These are phyloP conservation scores for Diceros bicornis DNA, from an alignment of 2,797 vertebrate genomes.

Conservation along the genomic window DNA sequence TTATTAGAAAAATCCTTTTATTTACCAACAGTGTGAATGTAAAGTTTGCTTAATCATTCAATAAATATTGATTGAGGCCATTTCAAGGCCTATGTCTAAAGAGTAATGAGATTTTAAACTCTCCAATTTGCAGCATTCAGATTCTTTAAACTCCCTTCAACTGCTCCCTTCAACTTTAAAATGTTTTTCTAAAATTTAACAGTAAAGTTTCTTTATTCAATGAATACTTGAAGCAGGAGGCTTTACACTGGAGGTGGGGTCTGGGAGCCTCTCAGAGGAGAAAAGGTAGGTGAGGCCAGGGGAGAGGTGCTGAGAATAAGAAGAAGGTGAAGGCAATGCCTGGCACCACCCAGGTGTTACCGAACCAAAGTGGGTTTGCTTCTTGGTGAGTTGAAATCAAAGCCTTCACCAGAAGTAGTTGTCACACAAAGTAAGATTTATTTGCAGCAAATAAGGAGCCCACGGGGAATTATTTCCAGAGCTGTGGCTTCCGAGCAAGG, in stretches of 20 bases:
- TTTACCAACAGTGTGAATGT: constrained; percentile 17
- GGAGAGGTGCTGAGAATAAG: not conserved
- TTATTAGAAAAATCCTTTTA: constrained; percentile 68
- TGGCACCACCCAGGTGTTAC: too few relatives aligned
- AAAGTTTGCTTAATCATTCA: constrained; percentile 65
- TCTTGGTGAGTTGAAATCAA: too few relatives aligned
- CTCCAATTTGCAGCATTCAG: not conserved
- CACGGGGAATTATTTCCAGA: too few relatives aligned
- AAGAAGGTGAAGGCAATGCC: not conserved
- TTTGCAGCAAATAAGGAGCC: too few relatives aligned
- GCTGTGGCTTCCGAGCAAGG: too few relatives aligned
- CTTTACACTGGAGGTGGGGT: not conserved
- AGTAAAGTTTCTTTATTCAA: not conserved
- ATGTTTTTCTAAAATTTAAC: not conserved
- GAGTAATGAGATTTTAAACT: constrained; percentile 57
- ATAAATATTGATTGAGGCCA: constrained; percentile 57
- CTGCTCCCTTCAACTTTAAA: not conserved
- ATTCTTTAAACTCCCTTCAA: not conserved
- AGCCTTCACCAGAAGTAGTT: too few relatives aligned
- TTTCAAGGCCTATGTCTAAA: not conserved
- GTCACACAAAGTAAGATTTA: too few relatives aligned
- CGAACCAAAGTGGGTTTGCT: too few relatives aligned
- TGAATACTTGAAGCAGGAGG: not conserved
- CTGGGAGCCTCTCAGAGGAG: not conserved
- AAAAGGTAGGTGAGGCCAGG: not conserved